Evolutionary conservation across 2,888 invertebrate species (phyloP).

Genomic region (Drosophila merina): DNA sequence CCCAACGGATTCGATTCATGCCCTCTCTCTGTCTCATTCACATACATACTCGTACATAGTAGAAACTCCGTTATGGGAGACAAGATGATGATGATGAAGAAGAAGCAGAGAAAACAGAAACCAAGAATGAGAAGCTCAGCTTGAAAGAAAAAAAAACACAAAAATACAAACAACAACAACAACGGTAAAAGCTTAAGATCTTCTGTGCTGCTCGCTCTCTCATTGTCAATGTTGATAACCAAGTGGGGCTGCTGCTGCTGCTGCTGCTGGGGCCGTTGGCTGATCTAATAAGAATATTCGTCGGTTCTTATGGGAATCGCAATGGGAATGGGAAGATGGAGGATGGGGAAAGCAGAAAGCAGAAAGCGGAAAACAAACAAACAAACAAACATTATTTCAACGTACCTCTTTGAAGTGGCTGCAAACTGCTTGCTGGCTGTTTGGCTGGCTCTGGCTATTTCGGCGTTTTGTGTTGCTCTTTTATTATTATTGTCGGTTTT

Average conservation of each 20-base stretch:
- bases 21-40: neutral
- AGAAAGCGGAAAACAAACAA: constrained; percentile 32
- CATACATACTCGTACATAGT: neutral
- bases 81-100: neutral
- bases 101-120: constrained; percentile 3
- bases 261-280: constrained; percentile 35
- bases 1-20: neutral
- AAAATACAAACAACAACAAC: too few relatives aligned
- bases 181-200: neutral
- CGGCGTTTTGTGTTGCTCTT: constrained; percentile 35
- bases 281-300: constrained; percentile 70
- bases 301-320: constrained; percentile 45
- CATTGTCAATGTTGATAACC: constrained; percentile 64
- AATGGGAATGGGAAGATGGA: constrained; percentile 29
- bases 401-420: constrained; percentile 72
- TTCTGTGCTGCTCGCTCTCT: constrained; percentile 21
- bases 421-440: constrained; percentile 60
- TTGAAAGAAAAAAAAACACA: constrained; percentile 2
- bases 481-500: constrained; percentile 31
- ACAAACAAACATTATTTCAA: constrained; percentile 44
- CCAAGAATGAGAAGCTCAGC: constrained; percentile 34
- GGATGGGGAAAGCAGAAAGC: neutral
- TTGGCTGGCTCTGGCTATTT: constrained; percentile 21
- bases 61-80: neutral
- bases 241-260: constrained; percentile 23